A percentile compares a stretch with the other conserved stretches of the same genome.
Conservation (phyloP, 2,113 vertebrate genomes). For the Thermophis baileyi region DNA sequence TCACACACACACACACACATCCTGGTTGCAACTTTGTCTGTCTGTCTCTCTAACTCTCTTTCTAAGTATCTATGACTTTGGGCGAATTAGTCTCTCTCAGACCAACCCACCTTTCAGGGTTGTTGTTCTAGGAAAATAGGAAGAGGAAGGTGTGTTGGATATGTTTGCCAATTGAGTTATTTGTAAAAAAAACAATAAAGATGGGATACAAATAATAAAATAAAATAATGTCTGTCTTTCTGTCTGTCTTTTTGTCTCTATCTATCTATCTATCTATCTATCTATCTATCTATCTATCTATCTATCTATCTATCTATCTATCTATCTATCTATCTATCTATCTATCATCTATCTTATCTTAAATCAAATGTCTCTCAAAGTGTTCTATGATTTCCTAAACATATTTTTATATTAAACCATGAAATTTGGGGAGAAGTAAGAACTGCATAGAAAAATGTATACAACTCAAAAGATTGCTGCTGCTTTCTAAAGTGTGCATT, state of each 20-base stretch:
- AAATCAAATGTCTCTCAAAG: background rate
- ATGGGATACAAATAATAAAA: background rate
- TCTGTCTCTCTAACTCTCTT: too few relatives aligned
- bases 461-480: background rate
- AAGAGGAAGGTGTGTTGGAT: background rate
- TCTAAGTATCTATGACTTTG: too few relatives aligned
- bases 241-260: too few relatives aligned
- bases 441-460: too few relatives aligned
- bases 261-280: accelerated
- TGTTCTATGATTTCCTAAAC: background rate
- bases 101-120: background rate
- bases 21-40: too few relatives aligned
- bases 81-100: background rate
- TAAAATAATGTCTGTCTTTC: background rate
- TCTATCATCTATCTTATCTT: background rate
- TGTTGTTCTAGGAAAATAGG: background rate
- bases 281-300: too few relatives aligned
- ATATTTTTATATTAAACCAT: background rate
- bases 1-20: too few relatives aligned
- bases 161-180: background rate
- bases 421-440: background rate
- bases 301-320: accelerated
- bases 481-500: background rate
- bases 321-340: too few relatives aligned
- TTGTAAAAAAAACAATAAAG: background rate